phyloP scores from a whole-genome alignment of 2,888 invertebrate species.

The Exocentrus adspersus region DNA sequence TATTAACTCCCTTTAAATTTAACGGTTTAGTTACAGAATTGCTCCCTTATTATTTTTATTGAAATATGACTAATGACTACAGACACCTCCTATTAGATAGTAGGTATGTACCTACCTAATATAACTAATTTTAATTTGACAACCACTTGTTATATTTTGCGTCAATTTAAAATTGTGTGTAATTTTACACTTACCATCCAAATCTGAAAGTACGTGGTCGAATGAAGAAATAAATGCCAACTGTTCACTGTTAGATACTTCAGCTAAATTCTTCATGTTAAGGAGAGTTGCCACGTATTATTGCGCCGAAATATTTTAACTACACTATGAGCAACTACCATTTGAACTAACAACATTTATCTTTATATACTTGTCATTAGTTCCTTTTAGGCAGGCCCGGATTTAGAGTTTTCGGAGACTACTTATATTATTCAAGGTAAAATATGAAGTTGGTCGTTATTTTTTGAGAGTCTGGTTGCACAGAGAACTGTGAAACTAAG shows the following conservation, averaged over 20 bases:
- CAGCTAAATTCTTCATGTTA: constrained; percentile 37
- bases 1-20: too few relatives aligned
- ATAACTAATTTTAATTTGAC: too few relatives aligned
- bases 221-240: constrained; percentile 37
- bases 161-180: too few relatives aligned
- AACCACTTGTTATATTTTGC: too few relatives aligned
- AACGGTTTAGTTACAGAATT: too few relatives aligned
- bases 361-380: constrained; percentile 10
- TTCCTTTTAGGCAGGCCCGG: background rate
- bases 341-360: constrained; percentile 3
- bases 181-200: constrained; percentile 11
- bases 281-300: background rate
- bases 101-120: too few relatives aligned
- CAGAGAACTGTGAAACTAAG: too few relatives aligned
- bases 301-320: background rate
- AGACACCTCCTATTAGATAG: too few relatives aligned
- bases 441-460: background rate
- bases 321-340: constrained; percentile 2
- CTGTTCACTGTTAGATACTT: constrained; percentile 34
- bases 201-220: constrained; percentile 23
- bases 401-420: background rate
- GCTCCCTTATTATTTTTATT: too few relatives aligned
- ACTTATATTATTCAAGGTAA: too few relatives aligned
- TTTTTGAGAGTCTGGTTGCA: too few relatives aligned
- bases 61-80: too few relatives aligned